phyloP scores from a whole-genome alignment of 2,797 vertebrate species.

The Etheostoma perlongum region DNA sequence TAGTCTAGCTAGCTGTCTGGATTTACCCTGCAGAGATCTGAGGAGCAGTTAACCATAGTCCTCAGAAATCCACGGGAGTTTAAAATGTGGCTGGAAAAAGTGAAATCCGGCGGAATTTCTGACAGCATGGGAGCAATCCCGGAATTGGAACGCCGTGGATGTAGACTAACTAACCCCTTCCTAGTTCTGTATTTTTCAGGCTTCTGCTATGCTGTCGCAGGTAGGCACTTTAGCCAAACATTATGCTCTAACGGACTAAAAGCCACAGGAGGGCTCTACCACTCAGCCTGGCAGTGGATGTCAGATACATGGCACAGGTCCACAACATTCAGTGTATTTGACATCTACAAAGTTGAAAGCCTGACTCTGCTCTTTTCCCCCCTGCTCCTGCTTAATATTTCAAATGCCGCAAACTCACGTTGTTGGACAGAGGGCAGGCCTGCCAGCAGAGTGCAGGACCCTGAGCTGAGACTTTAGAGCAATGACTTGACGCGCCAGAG shows the following conservation, averaged over 20 bases:
- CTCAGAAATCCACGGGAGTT: no score
- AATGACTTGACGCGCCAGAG: constrained; percentile 67
- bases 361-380: constrained; percentile 65
- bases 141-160: no score
- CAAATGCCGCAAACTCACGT: constrained; percentile 59
- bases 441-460: constrained; percentile 64
- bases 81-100: no score
- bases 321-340: constrained; percentile 52
- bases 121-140: no score
- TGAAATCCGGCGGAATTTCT: no score
- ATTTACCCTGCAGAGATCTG: no score
- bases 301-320: constrained; percentile 39
- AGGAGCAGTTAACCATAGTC: no score
- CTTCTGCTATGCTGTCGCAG: background rate
- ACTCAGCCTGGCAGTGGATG: constrained; percentile 34
- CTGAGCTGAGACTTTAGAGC: constrained; percentile 68
- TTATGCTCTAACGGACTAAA: constrained; percentile 10
- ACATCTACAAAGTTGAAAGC: constrained; percentile 54
- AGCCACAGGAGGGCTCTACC: constrained; percentile 25
- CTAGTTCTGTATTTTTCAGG: background rate
- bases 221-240: constrained; percentile 19
- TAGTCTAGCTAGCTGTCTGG: no score
- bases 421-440: constrained; percentile 57
- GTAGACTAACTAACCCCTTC: no score
- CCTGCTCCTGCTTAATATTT: constrained; percentile 74